Percentiles rank a stretch among this genome's conserved stretches.
Conservation (phyloP, 1,140 invertebrate species). For the Drosophila kepulauana region DNA sequence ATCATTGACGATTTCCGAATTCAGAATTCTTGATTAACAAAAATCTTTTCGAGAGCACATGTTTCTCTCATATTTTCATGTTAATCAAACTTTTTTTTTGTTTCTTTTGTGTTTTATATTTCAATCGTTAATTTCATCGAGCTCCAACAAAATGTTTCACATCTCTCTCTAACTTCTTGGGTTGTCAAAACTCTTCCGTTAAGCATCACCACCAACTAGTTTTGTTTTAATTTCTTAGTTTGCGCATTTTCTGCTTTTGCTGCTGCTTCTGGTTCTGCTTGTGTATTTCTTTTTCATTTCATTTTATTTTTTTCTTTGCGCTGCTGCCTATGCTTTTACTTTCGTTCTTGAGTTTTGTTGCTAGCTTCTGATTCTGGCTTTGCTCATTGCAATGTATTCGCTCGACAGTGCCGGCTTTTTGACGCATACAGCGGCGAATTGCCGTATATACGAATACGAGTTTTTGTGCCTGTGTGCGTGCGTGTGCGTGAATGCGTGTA, state of each 20-base stretch:
- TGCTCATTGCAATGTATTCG: constrained; percentile 54
- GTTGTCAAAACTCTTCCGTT: constrained; percentile 27
- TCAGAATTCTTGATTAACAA: background rate
- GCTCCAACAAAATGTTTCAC: constrained; percentile 7
- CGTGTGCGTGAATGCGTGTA: constrained; percentile 3
- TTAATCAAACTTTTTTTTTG: constrained; percentile 7
- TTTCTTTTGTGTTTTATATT: constrained; percentile 22
- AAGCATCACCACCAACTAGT: constrained; percentile 45
- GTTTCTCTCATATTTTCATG: constrained; percentile 17
- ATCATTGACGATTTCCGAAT: background rate
- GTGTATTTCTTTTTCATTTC: constrained; percentile 31
- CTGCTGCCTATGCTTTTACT: constrained; percentile 69
- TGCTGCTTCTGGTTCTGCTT: constrained; percentile 30
- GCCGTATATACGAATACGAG: background rate
- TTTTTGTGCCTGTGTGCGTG: background rate
- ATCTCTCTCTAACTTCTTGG: background rate
- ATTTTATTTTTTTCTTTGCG: constrained; percentile 29
- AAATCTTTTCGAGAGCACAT: constrained; percentile 29
- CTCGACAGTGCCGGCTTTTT: constrained; percentile 75
- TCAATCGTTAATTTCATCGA: constrained; percentile 5
- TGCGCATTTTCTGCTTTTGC: constrained; percentile 20
- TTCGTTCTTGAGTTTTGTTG: constrained; percentile 66
- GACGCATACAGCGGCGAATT: constrained; percentile 63
- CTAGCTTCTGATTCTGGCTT: constrained; percentile 47
- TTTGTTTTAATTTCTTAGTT: constrained; percentile 50